Evolutionary conservation across 2,113 vertebrate genomes (phyloP), one percentile per base, ranked within the genome.

Genomic region (Rhipidura dahli): DNA sequence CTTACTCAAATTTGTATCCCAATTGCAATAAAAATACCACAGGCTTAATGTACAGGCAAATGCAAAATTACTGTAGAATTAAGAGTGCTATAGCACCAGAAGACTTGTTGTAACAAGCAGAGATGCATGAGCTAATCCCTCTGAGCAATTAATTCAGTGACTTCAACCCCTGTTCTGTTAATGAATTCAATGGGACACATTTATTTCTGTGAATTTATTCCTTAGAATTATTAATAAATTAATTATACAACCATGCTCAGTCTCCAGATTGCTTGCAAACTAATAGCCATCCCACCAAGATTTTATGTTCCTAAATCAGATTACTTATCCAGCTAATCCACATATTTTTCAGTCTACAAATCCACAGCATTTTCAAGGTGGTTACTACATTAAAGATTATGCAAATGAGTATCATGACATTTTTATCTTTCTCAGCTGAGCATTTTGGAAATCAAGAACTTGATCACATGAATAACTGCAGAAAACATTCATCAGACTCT

Each of bases 391-490:
- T 89, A 93, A 86, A 86, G 77, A 78, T 95, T 79, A 95, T 72
- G 83, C 70, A 94, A 94, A 94, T 81, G 4, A 70, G 33, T 57
- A 90, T 54, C 68, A 86, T 79, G 84, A 72, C 90, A 91, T 91
- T 96, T 96, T 91, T 95, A 84, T 94, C 76, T 90, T 86, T 86
- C 92, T 94, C 66, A 92, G 84, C 75, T 70, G 63, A 86, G 54
- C 56, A 40, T 92, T 81, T 96, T 0, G 0, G 71, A 90, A 94
- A 93, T 88, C 76, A 97, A 88, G 71, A 91, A 83, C 59, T 95
- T 82, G 57, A 95, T 89, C 84, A 80, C 45, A 93, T 86, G 82
- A 93, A 56, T 80, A 90, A 85, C 59, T 73, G 60, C 54, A 69
- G 80, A 96, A 94, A 94, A 82, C 69, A 87, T 89, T 91, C 10